A percentile compares a stretch with the other conserved stretches of the same genome.
phyloP scores from a whole-genome alignment of 2,797 vertebrate genomes.

The Atherinosoma microstoma region DNA sequence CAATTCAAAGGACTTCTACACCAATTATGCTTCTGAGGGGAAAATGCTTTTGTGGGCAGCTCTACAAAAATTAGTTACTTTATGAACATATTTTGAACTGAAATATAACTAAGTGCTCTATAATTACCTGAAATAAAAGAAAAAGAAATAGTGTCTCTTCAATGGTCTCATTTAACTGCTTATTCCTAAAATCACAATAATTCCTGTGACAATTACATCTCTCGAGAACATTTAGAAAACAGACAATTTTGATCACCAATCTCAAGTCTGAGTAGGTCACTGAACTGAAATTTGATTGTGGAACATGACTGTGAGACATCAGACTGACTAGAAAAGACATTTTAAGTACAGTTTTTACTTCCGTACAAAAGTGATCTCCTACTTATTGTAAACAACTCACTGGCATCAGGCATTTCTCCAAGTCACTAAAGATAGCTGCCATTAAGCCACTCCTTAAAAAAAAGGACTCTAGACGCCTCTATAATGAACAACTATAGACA shows the following conservation, averaged over 20 bases:
- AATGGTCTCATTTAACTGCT: neutral
- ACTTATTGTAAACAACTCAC: too few relatives aligned
- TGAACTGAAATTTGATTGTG: neutral
- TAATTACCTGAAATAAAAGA: neutral
- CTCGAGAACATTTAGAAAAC: neutral
- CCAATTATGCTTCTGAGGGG: neutral
- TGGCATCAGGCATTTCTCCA: too few relatives aligned
- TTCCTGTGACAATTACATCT: conserved; percentile 1
- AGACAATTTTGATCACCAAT: neutral
- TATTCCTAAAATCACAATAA: conserved; percentile 5
- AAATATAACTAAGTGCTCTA: neutral
- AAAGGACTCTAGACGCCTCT: too few relatives aligned
- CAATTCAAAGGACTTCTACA: neutral
- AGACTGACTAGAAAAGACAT: conserved; percentile 5
- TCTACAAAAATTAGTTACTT: neutral
- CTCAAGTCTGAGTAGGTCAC: neutral
- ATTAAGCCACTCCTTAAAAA: too few relatives aligned
- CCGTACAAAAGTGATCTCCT: too few relatives aligned
- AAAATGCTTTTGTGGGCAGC: conserved; percentile 7
- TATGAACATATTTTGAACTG: neutral
- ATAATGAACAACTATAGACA: too few relatives aligned
- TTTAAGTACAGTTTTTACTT: neutral
- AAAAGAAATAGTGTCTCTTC: neutral
- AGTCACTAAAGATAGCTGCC: too few relatives aligned
- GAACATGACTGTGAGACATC: neutral